These are phyloP conservation scores for Camelus bactrianus DNA, from an alignment of 2,113 vertebrate species.

Conservation along the genomic window DNA sequence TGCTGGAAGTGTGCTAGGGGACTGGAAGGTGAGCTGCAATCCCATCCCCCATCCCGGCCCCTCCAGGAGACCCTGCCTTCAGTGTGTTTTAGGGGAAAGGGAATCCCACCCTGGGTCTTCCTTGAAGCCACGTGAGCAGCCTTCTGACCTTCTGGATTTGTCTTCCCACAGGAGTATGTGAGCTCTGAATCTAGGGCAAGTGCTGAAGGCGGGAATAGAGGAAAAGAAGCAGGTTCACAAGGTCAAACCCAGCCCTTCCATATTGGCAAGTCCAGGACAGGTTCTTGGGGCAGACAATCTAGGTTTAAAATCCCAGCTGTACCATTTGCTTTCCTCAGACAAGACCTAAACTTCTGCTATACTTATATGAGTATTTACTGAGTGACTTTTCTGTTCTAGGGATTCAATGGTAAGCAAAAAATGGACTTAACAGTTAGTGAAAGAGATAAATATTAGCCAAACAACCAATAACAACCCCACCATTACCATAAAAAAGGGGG, in stretches of 20 bases:
- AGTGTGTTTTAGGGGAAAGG: neutral
- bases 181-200: constrained; percentile 42
- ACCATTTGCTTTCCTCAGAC: neutral
- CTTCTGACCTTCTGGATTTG: constrained; percentile 9
- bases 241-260: neutral
- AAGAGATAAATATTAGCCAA: neutral
- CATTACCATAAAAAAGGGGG: neutral
- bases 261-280: neutral
- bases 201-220: neutral
- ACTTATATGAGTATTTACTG: neutral
- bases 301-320: neutral
- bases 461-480: neutral
- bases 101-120: neutral
- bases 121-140: constrained; percentile 21
- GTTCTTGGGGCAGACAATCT: neutral
- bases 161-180: constrained; percentile 7
- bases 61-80: neutral
- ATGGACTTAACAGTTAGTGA: neutral
- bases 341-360: neutral
- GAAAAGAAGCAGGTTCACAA: neutral
- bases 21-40: constrained; percentile 20
- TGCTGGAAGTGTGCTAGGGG: neutral
- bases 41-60: neutral
- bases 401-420: neutral
- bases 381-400: neutral